Evolutionary conservation across 2,797 vertebrate genomes (phyloP), one percentile per base, ranked within the genome.

Genomic region (Urosaurus nigricauda): DNA sequence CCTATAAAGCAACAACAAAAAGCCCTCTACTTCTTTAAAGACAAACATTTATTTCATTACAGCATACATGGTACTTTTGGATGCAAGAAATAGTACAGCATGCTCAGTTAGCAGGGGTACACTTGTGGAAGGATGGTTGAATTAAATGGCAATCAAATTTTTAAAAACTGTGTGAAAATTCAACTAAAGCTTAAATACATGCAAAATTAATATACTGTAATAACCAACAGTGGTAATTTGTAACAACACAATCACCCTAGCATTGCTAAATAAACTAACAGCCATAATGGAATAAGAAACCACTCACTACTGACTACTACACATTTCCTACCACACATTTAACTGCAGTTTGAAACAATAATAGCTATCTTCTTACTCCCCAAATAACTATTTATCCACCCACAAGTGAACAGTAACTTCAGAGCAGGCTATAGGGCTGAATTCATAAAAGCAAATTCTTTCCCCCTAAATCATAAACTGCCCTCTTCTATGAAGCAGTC

Each of bases 401-500:
- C 32, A 37, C 68, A 21, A 2, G 7, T 51, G 29, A 85, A 89
- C 29, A 81, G 40, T 79, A 85, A 79, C 29, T 74, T 11, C n/a
- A 51, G 73, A 16, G 14, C 58, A 56, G 35, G 79, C 77, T 70
- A 77, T 4, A 40, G 35, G 58, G 7, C 26, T 73, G 83, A 86
- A 86, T 51, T 86, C n/a, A 77, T 73, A 77, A 53, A 65, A 86
- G 13, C 74, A 78, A 47, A 71, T 70, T 58, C 40, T 75, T 63
- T 75, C 40, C 47, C 40, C 40, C 35, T 29, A 74, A 75, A 86
- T 82, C 26, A 75, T 79, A 93, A 91, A 84, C 71, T 90, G 90
- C 78, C n/a, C 86, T 85, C 82, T 83, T 77, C 71, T 90, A 81
- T 29, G 83, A 88, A 86, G 71, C 70, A 85, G 87, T 83, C 81